Base-by-base conservation (phyloP, 2,113 vertebrate species). In the Perognathus longimembris region DNA sequence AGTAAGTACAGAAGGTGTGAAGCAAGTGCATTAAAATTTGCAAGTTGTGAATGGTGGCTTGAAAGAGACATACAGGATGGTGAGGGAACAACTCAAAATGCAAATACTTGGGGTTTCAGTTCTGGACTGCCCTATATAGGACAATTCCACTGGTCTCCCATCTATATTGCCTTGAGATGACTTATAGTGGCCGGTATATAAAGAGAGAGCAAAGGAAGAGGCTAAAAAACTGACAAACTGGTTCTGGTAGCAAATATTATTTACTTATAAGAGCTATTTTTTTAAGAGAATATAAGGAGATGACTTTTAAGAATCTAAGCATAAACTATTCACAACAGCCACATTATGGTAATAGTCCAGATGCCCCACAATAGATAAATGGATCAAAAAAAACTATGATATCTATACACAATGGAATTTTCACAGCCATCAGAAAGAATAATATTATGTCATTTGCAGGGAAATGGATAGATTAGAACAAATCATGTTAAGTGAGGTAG, bases 191-290 rank as follows among this genome's bases (percentile, higher is more conserved):
- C 15, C 66, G 38, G 20, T 22, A 28, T 28, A 45, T 7, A 82
- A 63, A 36, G 28, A 28, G 32, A 82, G 12, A 87, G 6, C 8
- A 67, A 38, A 83, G 40, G 2, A 80, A 34, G n/a, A 80, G 30
- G 28, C 85, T 76, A 17, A 90, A 38, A 93, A 95, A 54, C 7
- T 21, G 42, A 9, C 20, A 61, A n/a, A 83, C 66, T 63, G 30
- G 18, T 24, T 76, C 85, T 74, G 36, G 63, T 63, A 70, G 42
- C 28, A 83, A 91, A 73, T 54, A 64, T 74, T 38, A 59, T 70
- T 45, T 64, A 74, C 63, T 79, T 74, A 4, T 34, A 93, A 76
- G 59, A 71, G 32, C 34, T 77, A 24, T 70, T 75, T 89, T 89
- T 89, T 24, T 90, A 22, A 57, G 30, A 22, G 26, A 6, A 67